Conservation (phyloP, 2,797 vertebrate species). For the Propithecus deckenii region DNA sequence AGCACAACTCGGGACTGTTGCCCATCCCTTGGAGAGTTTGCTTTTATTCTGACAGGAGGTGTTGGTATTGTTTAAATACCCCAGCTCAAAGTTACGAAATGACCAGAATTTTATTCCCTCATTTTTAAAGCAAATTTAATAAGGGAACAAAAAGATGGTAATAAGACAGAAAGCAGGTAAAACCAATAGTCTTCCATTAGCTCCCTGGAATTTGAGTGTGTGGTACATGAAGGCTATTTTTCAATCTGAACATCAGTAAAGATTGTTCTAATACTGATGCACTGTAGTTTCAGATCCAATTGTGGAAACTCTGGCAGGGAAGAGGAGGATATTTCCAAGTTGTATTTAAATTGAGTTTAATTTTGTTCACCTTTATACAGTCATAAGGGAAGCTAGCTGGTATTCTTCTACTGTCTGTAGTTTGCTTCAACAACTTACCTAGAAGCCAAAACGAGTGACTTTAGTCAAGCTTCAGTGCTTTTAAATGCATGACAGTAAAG, state of each 20-base stretch:
- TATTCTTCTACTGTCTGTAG: background rate
- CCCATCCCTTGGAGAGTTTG: background rate
- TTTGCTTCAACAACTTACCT: constrained; percentile 59
- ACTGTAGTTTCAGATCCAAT: background rate
- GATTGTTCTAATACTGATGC: background rate
- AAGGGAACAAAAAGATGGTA: background rate
- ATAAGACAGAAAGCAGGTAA: background rate
- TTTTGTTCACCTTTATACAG: constrained; percentile 12
- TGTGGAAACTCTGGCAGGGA: background rate
- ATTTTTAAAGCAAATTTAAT: background rate
- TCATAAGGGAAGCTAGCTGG: background rate
- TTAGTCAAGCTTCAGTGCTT: background rate
- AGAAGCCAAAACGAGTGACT: constrained; percentile 41
- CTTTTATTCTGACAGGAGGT: background rate
- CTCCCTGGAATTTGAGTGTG: background rate
- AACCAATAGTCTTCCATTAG: background rate
- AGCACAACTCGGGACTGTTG: fast-evolving
- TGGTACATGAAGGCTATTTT: background rate
- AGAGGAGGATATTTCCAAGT: background rate
- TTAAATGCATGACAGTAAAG: background rate
- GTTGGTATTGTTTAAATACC: background rate
- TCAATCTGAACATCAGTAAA: background rate
- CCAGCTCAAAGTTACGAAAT: background rate
- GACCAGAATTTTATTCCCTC: background rate
- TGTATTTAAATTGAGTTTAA: background rate